Evolutionary conservation across 2,888 invertebrate species (phyloP), one percentile per base, ranked within the genome.

Genomic region (Priapulus caudatus): DNA sequence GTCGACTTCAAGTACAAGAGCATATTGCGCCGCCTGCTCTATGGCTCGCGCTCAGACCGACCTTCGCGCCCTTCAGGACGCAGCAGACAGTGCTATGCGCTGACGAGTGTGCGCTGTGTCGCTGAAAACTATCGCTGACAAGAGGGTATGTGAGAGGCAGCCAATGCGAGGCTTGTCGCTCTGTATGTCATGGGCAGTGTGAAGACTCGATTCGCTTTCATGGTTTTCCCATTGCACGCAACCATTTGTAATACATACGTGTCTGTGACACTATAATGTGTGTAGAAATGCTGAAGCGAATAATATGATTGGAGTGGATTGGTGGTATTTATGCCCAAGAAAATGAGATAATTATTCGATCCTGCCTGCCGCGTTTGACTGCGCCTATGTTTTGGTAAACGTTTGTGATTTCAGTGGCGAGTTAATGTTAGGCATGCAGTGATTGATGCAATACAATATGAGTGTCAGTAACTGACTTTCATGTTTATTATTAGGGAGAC

Each of bases 11-110:
- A 75, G 54, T 75, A 75, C 63, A 70, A 74, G 55, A 68, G 70
- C 55, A 72, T 76, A 55, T 67, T 76, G 24, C 76, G n/a, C 76
- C 19, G 74, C 75, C 3, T 77, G 77, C 59, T 74, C 77, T 60
- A 58, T 73, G 60, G 75, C 74, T 15, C 76, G n/a, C 77, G 1
- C 60, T 75, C 58, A 74, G 73, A 61, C 67, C 69, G 10, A 67
- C 71, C 10, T 76, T 77, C 64, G 75, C 77, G n/a, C n/a, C 61
- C 64, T 76, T 33, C 62, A 64, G 45, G 77, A 77, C 65, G 76
- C 73, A 23, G n/a, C 76, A 77, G 60, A 74, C 74, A 4, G 60
- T 72, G 19, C 60, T 75, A 58, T 66, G 64, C 43, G 58, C 66
- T 16, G 62, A 62, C 16, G 67, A 67, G 53, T 62, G 62, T 61